These are phyloP conservation scores for Zaprionus vittiger DNA, from an alignment of 1,140 invertebrate genomes.

Conservation along the genomic window DNA sequence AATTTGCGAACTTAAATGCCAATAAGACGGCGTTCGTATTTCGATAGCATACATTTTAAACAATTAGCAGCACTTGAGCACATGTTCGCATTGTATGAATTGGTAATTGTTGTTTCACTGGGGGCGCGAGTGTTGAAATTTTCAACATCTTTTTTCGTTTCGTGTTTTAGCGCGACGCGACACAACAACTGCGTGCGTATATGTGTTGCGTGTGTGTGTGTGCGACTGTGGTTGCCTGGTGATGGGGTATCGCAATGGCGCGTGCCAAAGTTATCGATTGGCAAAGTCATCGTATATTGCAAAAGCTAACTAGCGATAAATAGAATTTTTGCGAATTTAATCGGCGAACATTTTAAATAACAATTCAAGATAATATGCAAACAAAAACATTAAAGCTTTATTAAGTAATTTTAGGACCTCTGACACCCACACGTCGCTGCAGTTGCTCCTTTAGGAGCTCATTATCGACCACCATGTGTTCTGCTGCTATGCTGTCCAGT, in stretches of 20 bases:
- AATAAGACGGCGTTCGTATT: constrained; percentile 29
- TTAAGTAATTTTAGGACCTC: constrained; percentile 72
- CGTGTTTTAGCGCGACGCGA: constrained; percentile 56
- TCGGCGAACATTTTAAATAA: neutral
- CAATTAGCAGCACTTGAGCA: constrained; percentile 23
- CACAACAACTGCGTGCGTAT: constrained; percentile 64
- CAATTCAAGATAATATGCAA: constrained; percentile 1
- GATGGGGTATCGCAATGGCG: constrained; percentile 20
- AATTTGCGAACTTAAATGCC: constrained; percentile 32
- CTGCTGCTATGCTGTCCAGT: constrained; percentile 55
- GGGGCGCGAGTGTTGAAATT: constrained; percentile 40
- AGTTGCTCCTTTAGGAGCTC: constrained; percentile 59
- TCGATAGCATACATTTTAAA: constrained; percentile 40
- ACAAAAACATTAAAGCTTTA: neutral
- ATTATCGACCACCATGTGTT: constrained; percentile 49
- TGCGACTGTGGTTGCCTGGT: constrained; percentile 35
- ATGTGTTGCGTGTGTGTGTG: constrained; percentile 27
- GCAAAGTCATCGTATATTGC: neutral
- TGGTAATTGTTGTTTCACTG: constrained; percentile 39
- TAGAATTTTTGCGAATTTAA: neutral
- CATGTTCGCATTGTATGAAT: constrained; percentile 23
- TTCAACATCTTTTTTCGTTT: constrained; percentile 44
- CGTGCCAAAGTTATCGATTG: constrained; percentile 13
- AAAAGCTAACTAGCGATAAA: neutral
- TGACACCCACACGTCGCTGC: constrained; percentile 56